Conservation (phyloP, 2,797 vertebrate genomes). For the Pitangus sulphuratus region DNA sequence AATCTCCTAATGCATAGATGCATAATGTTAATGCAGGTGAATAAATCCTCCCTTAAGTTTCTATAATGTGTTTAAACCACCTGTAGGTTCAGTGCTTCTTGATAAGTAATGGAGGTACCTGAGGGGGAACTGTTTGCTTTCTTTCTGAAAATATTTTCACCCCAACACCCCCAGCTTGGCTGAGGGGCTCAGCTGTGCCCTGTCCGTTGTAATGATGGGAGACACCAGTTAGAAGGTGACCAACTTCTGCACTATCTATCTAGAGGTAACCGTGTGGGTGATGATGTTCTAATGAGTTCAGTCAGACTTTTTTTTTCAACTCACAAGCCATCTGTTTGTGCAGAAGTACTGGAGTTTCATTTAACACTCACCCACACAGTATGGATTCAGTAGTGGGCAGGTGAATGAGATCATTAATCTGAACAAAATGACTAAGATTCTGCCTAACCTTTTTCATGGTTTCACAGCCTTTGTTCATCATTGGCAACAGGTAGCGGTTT, state of each 20-base stretch:
- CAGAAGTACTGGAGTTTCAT: background rate
- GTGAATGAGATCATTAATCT: conserved; percentile 45
- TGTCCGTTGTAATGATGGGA: background rate
- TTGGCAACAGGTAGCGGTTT: background rate
- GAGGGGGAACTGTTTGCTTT: background rate
- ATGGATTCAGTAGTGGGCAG: background rate
- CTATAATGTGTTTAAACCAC: background rate
- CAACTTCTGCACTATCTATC: background rate
- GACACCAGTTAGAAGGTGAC: background rate
- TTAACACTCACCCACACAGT: background rate
- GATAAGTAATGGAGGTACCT: background rate
- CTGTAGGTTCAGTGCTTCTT: background rate
- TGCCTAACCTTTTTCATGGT: background rate
- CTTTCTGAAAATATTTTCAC: background rate
- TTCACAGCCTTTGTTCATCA: background rate
- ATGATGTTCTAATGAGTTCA: background rate
- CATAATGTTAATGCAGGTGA: background rate
- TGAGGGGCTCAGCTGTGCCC: background rate
- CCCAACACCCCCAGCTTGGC: background rate
- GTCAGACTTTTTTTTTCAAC: background rate
- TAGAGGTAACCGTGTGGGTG: background rate
- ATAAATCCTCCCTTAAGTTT: background rate
- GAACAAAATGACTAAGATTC: background rate
- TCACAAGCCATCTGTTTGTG: conserved; percentile 34
- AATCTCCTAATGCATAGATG: background rate